Conservation (phyloP, 37 sponge, comb jelly and placozoan species). For the Theonella swinhoei region DNA sequence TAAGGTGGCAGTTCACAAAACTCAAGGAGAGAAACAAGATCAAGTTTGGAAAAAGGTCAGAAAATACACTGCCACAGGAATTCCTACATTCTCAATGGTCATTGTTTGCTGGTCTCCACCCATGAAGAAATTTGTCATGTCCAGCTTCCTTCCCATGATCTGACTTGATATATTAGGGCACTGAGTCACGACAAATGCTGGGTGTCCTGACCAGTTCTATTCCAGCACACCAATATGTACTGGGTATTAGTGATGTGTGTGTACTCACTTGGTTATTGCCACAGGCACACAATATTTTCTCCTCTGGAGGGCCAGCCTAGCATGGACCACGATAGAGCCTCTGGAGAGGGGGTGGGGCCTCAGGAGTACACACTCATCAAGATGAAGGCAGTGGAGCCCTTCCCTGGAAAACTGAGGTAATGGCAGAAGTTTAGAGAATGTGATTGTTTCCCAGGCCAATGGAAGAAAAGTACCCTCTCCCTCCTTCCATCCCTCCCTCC, state of each 20-base stretch:
- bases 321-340: conserved; percentile 97
- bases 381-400: conserved; percentile 82
- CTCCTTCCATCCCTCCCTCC: no score
- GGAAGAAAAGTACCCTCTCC: no score
- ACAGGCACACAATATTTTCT: conserved; percentile 90
- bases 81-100: not conserved
- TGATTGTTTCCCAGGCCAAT: no score
- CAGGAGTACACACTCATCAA: conserved; percentile 99
- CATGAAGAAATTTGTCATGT: not conserved
- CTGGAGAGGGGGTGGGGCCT: conserved; percentile 97
- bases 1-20: conserved; percentile 93
- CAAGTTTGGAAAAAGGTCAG: conserved; percentile 95
- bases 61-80: not conserved
- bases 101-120: not conserved
- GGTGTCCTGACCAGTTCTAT: not conserved
- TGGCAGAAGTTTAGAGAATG: no score
- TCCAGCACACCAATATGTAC: not conserved
- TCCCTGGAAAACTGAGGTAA: conserved; percentile 79
- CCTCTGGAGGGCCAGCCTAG: conserved; percentile 94
- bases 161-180: not conserved
- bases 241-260: not conserved
- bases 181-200: not conserved
- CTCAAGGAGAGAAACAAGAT: conserved; percentile 90
- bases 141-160: not conserved
- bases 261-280: not conserved